These are phyloP conservation scores for Bambusicola thoracicus DNA, from an alignment of 2,113 vertebrate genomes.

Conservation along the genomic window DNA sequence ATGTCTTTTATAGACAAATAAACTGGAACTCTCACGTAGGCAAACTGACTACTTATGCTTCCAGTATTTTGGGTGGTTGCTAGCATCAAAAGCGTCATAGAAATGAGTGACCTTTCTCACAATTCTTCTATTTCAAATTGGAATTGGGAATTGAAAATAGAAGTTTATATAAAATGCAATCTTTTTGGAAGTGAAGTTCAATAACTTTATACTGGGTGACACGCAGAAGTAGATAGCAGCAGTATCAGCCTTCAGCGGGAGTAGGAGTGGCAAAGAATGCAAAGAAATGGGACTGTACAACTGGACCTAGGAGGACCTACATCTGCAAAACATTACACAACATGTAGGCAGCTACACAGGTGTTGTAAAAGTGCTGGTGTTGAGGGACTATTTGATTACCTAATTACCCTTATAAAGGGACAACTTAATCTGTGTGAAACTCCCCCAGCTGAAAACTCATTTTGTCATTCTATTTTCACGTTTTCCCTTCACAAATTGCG, in stretches of 20 bases:
- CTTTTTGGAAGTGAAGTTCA: slow-evolving; percentile 7
- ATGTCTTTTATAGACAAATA: slow-evolving; percentile 62
- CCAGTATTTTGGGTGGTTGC: background rate
- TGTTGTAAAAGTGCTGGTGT: slow-evolving; percentile 75
- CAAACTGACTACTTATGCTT: slow-evolving; percentile 31
- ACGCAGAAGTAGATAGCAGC: slow-evolving; percentile 7
- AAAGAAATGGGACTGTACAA: background rate
- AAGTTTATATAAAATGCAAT: background rate
- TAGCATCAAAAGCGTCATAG: background rate
- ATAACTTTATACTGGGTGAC: background rate
- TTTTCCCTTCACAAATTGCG: slow-evolving; percentile 68
- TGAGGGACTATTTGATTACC: slow-evolving; percentile 76
- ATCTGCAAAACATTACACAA: slow-evolving; percentile 59
- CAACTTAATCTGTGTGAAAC: slow-evolving; percentile 69
- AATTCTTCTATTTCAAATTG: background rate
- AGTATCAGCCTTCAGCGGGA: slow-evolving; percentile 11
- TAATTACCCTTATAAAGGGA: slow-evolving; percentile 76
- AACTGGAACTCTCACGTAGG: slow-evolving; percentile 37
- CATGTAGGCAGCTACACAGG: slow-evolving; percentile 56
- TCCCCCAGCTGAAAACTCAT: slow-evolving; percentile 61
- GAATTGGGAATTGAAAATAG: background rate
- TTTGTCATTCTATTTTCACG: slow-evolving; percentile 56
- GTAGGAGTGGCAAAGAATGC: background rate
- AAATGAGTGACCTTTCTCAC: slow-evolving; percentile 24
- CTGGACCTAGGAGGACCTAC: slow-evolving; percentile 22